These are phyloP conservation scores for Xestia ashworthii DNA, from an alignment of 2,888 invertebrate species.

Conservation along the genomic window DNA sequence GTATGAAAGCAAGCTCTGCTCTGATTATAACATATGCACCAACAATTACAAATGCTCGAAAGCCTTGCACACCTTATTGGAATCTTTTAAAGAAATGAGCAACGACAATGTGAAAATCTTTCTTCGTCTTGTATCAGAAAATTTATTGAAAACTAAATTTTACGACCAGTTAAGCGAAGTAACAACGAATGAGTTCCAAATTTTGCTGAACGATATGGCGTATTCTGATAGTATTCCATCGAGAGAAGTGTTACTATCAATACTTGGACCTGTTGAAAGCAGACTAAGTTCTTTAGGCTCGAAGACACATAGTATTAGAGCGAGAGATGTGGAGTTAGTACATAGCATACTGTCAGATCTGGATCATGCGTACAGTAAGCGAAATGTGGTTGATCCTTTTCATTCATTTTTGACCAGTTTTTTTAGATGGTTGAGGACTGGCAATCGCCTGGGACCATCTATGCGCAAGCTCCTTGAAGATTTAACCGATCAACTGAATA, in stretches of 20 bases:
- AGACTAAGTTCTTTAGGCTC: slow-evolving; percentile 67
- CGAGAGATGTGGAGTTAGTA: slow-evolving; percentile 75
- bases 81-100: slow-evolving; percentile 65
- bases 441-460: slow-evolving; percentile 61
- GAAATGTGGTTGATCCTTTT: slow-evolving; percentile 72
- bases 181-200: slow-evolving; percentile 76
- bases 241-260: slow-evolving; percentile 72
- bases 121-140: slow-evolving; percentile 56
- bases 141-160: slow-evolving; percentile 70
- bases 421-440: slow-evolving; percentile 69
- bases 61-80: slow-evolving; percentile 72
- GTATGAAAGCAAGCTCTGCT: slow-evolving; percentile 76
- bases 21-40: slow-evolving; percentile 73
- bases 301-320: slow-evolving; percentile 58
- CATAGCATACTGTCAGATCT: slow-evolving; percentile 81
- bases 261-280: slow-evolving; percentile 72
- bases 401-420: slow-evolving; percentile 72
- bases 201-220: slow-evolving; percentile 80
- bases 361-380: slow-evolving; percentile 77
- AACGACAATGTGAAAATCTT: slow-evolving; percentile 71
- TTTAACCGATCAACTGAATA: slow-evolving; percentile 66
- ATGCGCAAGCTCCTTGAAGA: slow-evolving; percentile 71
- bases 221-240: slow-evolving; percentile 74
- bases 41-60: slow-evolving; percentile 74
- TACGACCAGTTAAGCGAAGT: slow-evolving; percentile 72